Conservation (phyloP, 2,113 vertebrate genomes). For the Limanda limanda region DNA sequence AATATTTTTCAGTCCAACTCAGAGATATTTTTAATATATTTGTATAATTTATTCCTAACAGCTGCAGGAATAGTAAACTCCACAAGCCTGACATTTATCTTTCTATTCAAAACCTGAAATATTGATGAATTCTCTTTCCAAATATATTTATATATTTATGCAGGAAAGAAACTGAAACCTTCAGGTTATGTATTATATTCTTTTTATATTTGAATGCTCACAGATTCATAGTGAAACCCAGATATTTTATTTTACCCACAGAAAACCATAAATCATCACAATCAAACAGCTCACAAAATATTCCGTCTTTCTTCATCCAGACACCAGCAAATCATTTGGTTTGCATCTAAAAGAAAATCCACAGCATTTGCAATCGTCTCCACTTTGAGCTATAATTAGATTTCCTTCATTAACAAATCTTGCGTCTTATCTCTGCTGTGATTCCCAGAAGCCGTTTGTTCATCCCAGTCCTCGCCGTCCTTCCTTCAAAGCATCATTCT, state of each 20-base stretch:
- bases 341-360: not conserved
- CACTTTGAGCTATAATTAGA: not conserved
- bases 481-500: constrained; percentile 21
- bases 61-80: no score
- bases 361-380: not conserved
- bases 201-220: not conserved
- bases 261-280: not conserved
- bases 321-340: not conserved
- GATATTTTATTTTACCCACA: not conserved
- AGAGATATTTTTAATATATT: no score
- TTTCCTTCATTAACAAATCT: not conserved
- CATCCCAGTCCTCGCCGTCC: not conserved
- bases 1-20: not conserved
- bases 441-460: constrained; percentile 22
- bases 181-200: not conserved
- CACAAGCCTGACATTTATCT: no score
- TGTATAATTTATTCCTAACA: no score
- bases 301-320: not conserved
- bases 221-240: not conserved
- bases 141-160: no score
- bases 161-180: no score
- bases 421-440: not conserved
- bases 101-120: no score
- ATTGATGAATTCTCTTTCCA: no score
- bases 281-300: not conserved